Percentiles rank a stretch among this genome's conserved stretches.
Evolutionary conservation across 2,797 vertebrate species (phyloP).

Genomic region (Phaenicophaeus curvirostris): DNA sequence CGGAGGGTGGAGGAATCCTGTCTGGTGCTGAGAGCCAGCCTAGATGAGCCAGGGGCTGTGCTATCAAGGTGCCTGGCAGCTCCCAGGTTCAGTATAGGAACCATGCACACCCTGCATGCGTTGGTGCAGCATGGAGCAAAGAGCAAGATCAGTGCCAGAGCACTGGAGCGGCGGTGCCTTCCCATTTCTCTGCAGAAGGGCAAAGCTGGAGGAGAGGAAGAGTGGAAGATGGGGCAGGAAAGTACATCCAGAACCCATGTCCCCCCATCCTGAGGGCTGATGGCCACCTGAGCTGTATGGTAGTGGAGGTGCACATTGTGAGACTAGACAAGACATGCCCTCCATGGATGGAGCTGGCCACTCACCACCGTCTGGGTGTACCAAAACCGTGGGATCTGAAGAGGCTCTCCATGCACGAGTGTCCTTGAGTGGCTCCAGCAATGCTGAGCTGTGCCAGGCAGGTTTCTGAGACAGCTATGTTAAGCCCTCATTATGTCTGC

Average conservation of each 20-base stretch:
- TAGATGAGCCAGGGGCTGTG: not conserved
- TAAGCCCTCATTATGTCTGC: slow-evolving; percentile 35
- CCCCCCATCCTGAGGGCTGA: not conserved
- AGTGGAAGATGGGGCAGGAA: not conserved
- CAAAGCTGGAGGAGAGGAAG: fast-evolving
- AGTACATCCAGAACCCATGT: fast-evolving
- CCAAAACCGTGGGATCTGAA: fast-evolving
- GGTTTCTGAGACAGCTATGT: not conserved
- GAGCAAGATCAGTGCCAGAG: not conserved
- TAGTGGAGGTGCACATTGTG: fast-evolving
- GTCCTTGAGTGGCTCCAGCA: fast-evolving
- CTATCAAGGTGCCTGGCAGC: not conserved
- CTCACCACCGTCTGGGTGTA: fast-evolving
- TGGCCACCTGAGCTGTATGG: fast-evolving
- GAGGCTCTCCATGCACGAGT: fast-evolving
- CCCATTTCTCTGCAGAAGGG: not conserved
- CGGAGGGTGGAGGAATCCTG: not conserved
- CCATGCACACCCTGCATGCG: fast-evolving
- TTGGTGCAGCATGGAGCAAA: not conserved
- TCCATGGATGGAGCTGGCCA: not conserved
- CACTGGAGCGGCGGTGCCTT: fast-evolving
- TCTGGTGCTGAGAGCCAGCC: not conserved
- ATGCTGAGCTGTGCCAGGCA: not conserved
- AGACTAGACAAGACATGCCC: fast-evolving
- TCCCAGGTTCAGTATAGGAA: not conserved